These are phyloP conservation scores for Xylocopa sonorina DNA, from an alignment of 1,140 invertebrate genomes.

Conservation along the genomic window DNA sequence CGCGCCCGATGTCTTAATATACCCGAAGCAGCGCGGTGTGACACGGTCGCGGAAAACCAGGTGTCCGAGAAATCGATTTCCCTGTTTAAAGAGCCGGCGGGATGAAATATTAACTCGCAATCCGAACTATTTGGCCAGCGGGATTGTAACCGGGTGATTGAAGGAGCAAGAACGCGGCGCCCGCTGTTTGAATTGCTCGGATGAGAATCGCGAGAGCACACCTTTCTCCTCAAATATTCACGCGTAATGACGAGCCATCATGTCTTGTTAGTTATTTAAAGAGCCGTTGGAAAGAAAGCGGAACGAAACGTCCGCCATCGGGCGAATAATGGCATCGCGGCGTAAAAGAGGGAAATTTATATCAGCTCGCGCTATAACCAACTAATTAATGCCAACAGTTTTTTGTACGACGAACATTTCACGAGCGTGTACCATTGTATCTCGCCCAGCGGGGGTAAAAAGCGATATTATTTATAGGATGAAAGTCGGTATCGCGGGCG, in stretches of 20 bases:
- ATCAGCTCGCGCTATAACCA: too few species aligned
- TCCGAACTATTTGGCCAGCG: conserved; percentile 48
- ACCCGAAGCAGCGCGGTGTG: conserved; percentile 5
- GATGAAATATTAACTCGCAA: conserved; percentile 57
- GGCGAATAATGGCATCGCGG: too few species aligned
- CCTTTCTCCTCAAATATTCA: background rate
- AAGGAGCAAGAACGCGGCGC: background rate
- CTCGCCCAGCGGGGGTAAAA: too few species aligned
- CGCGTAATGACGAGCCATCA: background rate
- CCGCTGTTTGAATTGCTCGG: background rate
- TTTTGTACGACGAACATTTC: too few species aligned
- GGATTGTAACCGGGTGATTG: conserved; percentile 56
- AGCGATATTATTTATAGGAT: background rate
- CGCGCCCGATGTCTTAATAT: background rate
- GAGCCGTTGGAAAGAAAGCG: background rate
- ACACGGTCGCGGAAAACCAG: conserved; percentile 20
- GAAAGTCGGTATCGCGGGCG: background rate
- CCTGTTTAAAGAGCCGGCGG: conserved; percentile 57
- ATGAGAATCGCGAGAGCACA: too few species aligned
- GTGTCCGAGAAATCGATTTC: conserved; percentile 58
- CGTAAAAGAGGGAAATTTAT: too few species aligned
- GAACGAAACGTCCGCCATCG: too few species aligned
- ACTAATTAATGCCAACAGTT: too few species aligned
- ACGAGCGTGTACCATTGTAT: too few species aligned
- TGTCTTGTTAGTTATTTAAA: background rate